Conservation (phyloP, 2,888 invertebrate species). For the Thumatha senex region DNA sequence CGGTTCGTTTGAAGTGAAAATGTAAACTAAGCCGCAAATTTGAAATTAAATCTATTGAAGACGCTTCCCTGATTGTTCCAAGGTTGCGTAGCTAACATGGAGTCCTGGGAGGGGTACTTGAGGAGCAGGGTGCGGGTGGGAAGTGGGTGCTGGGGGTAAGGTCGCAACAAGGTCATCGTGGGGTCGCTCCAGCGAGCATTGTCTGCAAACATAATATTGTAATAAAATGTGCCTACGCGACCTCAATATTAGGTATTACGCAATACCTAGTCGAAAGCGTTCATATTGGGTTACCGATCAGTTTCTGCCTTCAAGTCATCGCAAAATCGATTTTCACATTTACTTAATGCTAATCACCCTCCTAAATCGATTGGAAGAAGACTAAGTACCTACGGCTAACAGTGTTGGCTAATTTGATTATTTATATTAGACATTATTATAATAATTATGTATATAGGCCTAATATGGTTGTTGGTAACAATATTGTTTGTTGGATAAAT, state of each 20-base stretch:
- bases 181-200: conserved; percentile 52
- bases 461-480: too few species aligned
- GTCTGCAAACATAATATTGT: conserved; percentile 53
- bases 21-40: conserved; percentile 38
- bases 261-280: conserved; percentile 28
- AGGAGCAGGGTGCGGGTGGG: conserved; percentile 37
- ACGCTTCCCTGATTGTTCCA: conserved; percentile 59
- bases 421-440: too few species aligned
- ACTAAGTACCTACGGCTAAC: too few species aligned
- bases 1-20: conserved; percentile 15
- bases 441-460: too few species aligned
- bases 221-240: conserved; percentile 45
- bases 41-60: conserved; percentile 51
- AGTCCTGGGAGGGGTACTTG: conserved; percentile 55
- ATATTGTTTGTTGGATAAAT: too few species aligned
- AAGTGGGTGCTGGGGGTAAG: conserved; percentile 46
- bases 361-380: too few species aligned
- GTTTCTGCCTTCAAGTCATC: not conserved
- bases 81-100: conserved; percentile 59
- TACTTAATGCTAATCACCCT: not conserved
- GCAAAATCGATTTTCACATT: not conserved
- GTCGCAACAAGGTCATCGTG: conserved; percentile 64
- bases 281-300: conserved; percentile 26
- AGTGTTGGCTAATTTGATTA: too few species aligned
- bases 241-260: conserved; percentile 38